Evolutionary conservation across 2,797 vertebrate genomes (phyloP).

Genomic region (Anas bahamensis): DNA sequence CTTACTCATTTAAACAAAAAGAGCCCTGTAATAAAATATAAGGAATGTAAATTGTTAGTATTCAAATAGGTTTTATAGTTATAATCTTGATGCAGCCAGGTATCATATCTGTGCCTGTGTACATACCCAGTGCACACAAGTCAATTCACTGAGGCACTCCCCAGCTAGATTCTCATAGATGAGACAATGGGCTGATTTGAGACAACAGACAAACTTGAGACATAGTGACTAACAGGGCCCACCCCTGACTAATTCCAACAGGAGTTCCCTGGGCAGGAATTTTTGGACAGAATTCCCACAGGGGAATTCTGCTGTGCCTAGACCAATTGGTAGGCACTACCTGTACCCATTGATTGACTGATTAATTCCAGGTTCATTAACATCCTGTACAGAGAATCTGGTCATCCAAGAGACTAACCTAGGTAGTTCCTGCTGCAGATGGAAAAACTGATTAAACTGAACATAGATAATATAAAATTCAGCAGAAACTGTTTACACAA

Average conservation of each 20-base stretch:
- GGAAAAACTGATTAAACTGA: not conserved
- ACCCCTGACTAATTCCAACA: not conserved
- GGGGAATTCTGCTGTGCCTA: not conserved
- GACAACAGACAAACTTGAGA: not conserved
- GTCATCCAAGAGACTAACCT: not conserved
- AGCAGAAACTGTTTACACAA: not conserved
- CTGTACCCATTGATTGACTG: not conserved
- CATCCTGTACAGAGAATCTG: not conserved
- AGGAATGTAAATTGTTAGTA: not conserved
- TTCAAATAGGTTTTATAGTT: not conserved
- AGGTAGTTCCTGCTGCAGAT: not conserved
- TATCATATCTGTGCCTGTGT: not conserved
- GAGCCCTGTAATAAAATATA: rapidly evolving
- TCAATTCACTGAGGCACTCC: not conserved
- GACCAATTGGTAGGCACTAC: not conserved
- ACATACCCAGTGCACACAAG: not conserved
- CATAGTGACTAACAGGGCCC: not conserved
- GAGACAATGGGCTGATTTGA: not conserved
- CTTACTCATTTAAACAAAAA: not conserved
- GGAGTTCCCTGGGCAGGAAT: not conserved
- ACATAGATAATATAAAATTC: not conserved
- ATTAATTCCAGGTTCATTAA: not conserved
- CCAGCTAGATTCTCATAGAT: rapidly evolving
- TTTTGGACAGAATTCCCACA: not conserved
- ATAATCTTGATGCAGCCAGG: not conserved